Evolutionary conservation across 2,888 invertebrate genomes (phyloP).

Genomic region (Amitus sp.): DNA sequence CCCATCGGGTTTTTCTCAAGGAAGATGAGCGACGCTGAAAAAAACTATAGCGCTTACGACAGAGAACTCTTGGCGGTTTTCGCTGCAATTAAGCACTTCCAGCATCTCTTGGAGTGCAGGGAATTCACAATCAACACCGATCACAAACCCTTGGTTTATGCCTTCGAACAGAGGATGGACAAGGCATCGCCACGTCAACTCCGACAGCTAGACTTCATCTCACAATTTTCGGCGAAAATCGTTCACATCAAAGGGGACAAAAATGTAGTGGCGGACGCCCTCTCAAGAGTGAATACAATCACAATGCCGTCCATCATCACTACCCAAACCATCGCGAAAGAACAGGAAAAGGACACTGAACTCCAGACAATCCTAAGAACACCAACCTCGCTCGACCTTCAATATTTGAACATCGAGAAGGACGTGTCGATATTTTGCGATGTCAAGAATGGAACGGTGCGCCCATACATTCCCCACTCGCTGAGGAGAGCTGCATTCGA

Average conservation of each 20-base stretch:
- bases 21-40: conserved; percentile 5
- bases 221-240: conserved; percentile 28
- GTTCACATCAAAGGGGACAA: conserved; percentile 13
- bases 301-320: neutral
- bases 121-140: conserved; percentile 20
- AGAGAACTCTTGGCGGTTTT: conserved; percentile 42
- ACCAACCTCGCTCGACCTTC: too few relatives aligned
- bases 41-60: conserved; percentile 34
- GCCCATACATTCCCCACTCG: too few relatives aligned
- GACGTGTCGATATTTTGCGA: too few relatives aligned
- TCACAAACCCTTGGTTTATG: conserved; percentile 28
- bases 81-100: conserved; percentile 25
- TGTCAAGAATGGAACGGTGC: too few relatives aligned
- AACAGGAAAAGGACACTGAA: conserved; percentile 3
- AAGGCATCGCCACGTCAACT: conserved; percentile 18
- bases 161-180: conserved; percentile 11
- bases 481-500: too few relatives aligned
- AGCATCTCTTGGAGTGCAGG: conserved; percentile 20
- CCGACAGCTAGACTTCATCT: conserved; percentile 23
- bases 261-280: conserved; percentile 13
- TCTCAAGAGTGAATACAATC: conserved; percentile 4
- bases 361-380: too few relatives aligned
- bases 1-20: conserved; percentile 31
- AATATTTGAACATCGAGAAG: too few relatives aligned
- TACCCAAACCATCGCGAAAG: neutral